phyloP scores from a whole-genome alignment of 1,140 invertebrate species.

The Procambarus virginalis region DNA sequence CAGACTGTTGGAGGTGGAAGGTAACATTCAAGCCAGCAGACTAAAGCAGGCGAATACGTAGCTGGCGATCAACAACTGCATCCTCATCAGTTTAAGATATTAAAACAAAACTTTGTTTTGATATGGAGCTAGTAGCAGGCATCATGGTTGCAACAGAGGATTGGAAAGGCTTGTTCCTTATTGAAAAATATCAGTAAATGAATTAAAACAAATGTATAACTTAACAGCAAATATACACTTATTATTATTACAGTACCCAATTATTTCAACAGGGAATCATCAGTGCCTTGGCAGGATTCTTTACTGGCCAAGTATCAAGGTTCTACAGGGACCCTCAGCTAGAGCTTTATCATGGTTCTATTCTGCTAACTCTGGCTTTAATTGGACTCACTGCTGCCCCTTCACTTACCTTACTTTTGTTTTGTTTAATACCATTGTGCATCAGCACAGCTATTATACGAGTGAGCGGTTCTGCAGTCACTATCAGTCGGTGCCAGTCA shows the following conservation, averaged over 20 bases:
- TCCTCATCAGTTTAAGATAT: no score
- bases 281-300: conserved; percentile 72
- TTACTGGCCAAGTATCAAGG: conserved; percentile 72
- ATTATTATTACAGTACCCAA: neutral
- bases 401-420: conserved; percentile 69
- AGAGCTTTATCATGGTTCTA: conserved; percentile 72
- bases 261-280: conserved; percentile 70
- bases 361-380: conserved; percentile 70
- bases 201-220: no score
- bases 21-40: no score
- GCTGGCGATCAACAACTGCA: no score
- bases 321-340: conserved; percentile 72
- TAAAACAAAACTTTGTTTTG: no score
- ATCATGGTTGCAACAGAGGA: no score
- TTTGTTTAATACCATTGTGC: conserved; percentile 72
- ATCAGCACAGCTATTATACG: conserved; percentile 73
- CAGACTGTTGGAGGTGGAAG: no score
- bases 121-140: no score
- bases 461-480: conserved; percentile 72
- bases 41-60: no score
- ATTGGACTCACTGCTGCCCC: conserved; percentile 69
- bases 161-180: no score
- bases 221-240: no score
- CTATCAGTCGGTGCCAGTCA: conserved; percentile 69
- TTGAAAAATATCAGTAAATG: no score